Evolutionary conservation across 2,113 vertebrate genomes (phyloP), one percentile per base, ranked within the genome.

Genomic region (Proteles cristata): DNA sequence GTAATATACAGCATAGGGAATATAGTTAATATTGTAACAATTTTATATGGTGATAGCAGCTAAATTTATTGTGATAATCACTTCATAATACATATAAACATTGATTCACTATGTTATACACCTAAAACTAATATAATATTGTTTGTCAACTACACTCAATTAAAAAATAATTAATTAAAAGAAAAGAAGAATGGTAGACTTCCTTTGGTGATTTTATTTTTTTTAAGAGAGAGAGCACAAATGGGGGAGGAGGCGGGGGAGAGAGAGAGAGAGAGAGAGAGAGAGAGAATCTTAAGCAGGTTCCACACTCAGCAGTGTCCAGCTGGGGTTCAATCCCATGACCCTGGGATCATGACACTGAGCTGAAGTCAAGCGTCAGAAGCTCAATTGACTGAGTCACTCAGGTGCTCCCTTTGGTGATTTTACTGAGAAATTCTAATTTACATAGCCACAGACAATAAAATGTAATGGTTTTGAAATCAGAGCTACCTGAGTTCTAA

Each of bases 381-480:
- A 61, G 58, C 21, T 23, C 58, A 61, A 61, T 23, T 8, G 21
- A 61, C 19, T 61, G 58, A 61, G 58, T 61, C 21, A 61, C 21
- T 8, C 58, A 61, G 21, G 21, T 17, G 8, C 58, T 21, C 58
- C 16, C 28, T 89, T 61, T 45, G 53, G 25, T 73, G 28, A 79
- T 63, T 88, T 96, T 81, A 71, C 58, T 50, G 28, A 61, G 33
- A 93, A 89, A 16, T 92, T 73, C 17, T 74, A 28, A 92, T 73
- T 95, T 93, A 55, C 15, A 45, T 43, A 96, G 26, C 58, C 76
- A 19, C n/a, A 88, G 31, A 35, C 25, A 88, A 82, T 77, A 69
- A 93, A 96, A 97, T 12, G 7, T 45, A 81, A 33, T 39, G 5
- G 58, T 79, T 95, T 81, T 90, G n/a, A 81, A 96, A 88, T 88